Base-by-base conservation (phyloP, 2,113 vertebrate species). In the Prunella himalayana region DNA sequence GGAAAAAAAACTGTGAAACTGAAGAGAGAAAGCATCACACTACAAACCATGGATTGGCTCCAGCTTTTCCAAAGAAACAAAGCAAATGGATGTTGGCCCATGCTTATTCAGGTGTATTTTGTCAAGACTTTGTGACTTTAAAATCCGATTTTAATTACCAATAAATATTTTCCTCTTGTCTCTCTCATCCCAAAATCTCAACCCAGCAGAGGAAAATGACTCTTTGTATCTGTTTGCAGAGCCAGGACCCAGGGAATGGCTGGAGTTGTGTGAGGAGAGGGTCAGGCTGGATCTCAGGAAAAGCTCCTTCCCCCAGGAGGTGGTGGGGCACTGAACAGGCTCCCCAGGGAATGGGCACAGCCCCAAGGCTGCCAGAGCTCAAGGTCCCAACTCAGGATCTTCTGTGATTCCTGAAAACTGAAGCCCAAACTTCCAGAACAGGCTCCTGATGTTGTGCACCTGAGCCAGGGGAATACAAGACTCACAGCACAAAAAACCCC, bases 401-500 rank as follows among this genome's bases (percentile, higher is more conserved):
- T 66, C 69, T 89, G 28, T n/a, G 45, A 18, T 8, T 47, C 53
- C 78, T 47, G n/a, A 60, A 75, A 75, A 53, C 5, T 53, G 61
- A 53, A 90, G n/a, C 28, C 56, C 24, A 24, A 42, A 33, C 16
- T 75, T 27, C 31, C 47, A 64, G 65, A 79, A 54, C 24, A 39
- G 20, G n/a, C 37, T 63, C 17, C 64, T 63, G 50, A 24, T 41
- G 42, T 19, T 65, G 39, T 21, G 54, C 41, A 42, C 28, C 41
- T 47, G 10, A 79, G 28, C 21, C 0, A 1, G 41, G 11, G 24
- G 27, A 68, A 59, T 17, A 24, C 0, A 0, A 85, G 15, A 70
- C 23, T 24, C 47, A 30, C 0, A 23, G 49, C 3, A 76, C 24
- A 68, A 84, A 86, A 4, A 79, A 1, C 1, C 16, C 10, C 16